Evolutionary conservation across 2,797 vertebrate genomes (phyloP), one percentile per base, ranked within the genome.

Genomic region (Ceryle rudis): DNA sequence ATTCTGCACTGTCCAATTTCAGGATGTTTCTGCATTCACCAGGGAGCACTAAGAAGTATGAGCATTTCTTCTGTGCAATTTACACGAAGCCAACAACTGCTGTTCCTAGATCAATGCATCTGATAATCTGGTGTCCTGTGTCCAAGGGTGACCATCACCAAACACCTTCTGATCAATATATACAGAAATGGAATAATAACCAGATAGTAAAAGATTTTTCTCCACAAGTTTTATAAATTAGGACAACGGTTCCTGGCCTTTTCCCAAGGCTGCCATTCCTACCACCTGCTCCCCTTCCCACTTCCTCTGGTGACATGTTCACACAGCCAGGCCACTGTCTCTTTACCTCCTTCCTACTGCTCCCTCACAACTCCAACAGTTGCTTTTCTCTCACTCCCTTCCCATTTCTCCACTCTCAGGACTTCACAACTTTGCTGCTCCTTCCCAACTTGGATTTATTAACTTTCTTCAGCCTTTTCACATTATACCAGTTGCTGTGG

Each of bases 81-180:
- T 0, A 29, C 9, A 18, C 26, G 19, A 44, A 61, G 31, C 33
- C 49, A 35, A 10, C 1, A 2, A 8, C 80, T 60, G 37, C 19
- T 39, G 5, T 20, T 79, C 44, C 39, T 35, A n/a, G 26, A 42
- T 31, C 29, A 67, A 4, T 46, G 49, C 25, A 33, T 26, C 37
- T 51, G 18, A 57, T 10, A 39, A 26, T 62, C 41, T 9, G 6
- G 19, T n/a, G 46, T 60, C 69, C 65, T 37, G 3, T 12, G 29
- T n/a, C 55, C 37, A 35, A 58, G 25, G 14, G 17, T 85, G 35
- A 25, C 23, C 17, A 17, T 33, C 42, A 80, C 13, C 42, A 73
- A 70, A 57, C 7, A 31, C 9, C 9, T 89, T 84, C 69, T 73
- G 44, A 57, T 67, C 10, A 44, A 49, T n/a, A 67, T 25, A 35